Evolutionary conservation across 2,113 vertebrate genomes (phyloP).

Genomic region (Heteronetta atricapilla): DNA sequence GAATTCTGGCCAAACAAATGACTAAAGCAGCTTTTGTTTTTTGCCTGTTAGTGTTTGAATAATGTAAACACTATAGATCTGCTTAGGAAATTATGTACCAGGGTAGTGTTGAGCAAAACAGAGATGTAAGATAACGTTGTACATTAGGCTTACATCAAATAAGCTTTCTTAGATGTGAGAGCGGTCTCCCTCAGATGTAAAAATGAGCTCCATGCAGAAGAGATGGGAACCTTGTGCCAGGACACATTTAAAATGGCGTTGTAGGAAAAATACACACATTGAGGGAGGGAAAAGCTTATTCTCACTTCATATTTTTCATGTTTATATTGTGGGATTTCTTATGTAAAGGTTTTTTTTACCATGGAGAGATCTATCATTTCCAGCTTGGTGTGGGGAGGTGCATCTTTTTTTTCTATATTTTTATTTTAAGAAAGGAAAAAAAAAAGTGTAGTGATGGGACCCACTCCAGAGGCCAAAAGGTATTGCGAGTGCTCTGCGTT

Average conservation of each 20-base stretch:
- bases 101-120: not conserved
- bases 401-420: fast-evolving
- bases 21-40: not conserved
- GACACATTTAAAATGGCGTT: not conserved
- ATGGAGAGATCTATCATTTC: not conserved
- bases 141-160: not conserved
- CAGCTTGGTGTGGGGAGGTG: not conserved
- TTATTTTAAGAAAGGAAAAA: not conserved
- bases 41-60: not conserved
- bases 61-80: not conserved
- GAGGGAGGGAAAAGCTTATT: not conserved
- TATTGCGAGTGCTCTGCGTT: not conserved
- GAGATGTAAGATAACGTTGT: not conserved
- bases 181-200: not conserved
- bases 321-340: not conserved
- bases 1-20: not conserved
- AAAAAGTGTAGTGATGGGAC: not conserved
- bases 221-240: not conserved
- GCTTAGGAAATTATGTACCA: not conserved
- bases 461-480: not conserved
- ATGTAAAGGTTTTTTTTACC: not conserved
- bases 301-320: not conserved
- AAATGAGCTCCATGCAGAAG: not conserved
- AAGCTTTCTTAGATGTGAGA: not conserved
- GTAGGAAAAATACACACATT: not conserved